Evolutionary conservation across 2,888 invertebrate genomes (phyloP), one percentile per base, ranked within the genome.

Genomic region (Acutogordius australiensis): DNA sequence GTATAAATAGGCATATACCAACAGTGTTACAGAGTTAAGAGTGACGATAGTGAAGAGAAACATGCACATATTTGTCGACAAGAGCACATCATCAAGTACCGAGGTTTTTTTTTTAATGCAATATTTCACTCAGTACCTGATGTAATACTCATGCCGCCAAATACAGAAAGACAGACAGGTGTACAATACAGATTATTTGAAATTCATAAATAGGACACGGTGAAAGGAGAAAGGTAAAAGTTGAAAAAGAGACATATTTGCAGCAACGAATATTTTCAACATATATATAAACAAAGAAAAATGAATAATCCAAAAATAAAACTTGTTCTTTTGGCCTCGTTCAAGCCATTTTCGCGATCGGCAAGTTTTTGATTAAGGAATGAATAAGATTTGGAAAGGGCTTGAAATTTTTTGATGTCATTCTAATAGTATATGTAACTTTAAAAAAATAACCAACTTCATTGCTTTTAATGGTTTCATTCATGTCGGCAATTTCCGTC

Each of bases 361-460:
- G 8, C 51, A 4, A 51, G 23, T 8, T 23, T 8, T 51, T 51
- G 51, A 51, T 51, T 51, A 4, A 51, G 23, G 23, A n/a, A 51
- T n/a, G 51, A n/a, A 51, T 51, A 51, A 23, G 51, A 51, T 51
- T 51, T 51, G 8, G 51, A 51, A 8, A 51, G 51, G 51, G 51
- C 26, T 8, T 23, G n/a, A 13, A 51, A 51, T 23, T 51, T 51
- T 51, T 51, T 51, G 23, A 23, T 26, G 8, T 51, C 51, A 4
- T 4, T 4, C 51, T 51, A 23, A 13, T 21, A 4, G 26, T 21
- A 51, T 4, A 8, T n/a, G 23, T 51, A n/a, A 51, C 23, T n/a
- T 51, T 51, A n/a, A 51, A 51, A 21, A n/a, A 51, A 51, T 51
- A 4, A 23, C 37, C 8, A 37, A 51, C 51, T 23, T 51, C 51